phyloP scores from a whole-genome alignment of 2,113 vertebrate species.

The Falcunculus frontatus region DNA sequence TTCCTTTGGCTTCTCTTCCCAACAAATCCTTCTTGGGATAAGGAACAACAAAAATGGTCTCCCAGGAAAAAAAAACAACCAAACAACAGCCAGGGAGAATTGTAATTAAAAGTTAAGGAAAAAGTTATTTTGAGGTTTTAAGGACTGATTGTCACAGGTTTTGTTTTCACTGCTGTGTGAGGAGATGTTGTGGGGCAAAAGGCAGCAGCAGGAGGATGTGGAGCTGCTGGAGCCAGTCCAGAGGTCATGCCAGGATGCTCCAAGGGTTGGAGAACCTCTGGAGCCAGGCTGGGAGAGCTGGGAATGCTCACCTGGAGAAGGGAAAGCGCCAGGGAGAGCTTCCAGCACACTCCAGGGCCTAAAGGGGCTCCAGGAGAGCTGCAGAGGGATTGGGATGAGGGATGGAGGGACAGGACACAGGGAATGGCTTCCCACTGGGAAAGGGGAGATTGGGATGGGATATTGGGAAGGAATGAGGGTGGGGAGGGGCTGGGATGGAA shows the following conservation, averaged over 20 bases:
- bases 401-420: background rate
- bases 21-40: background rate
- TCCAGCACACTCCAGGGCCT: background rate
- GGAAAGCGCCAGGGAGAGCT: background rate
- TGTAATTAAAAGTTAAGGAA: background rate
- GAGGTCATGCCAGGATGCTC: background rate
- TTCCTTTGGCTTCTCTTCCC: background rate
- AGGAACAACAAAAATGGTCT: background rate
- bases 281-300: background rate
- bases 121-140: background rate
- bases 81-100: background rate
- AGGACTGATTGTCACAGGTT: background rate
- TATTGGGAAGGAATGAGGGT: background rate
- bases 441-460: background rate
- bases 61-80: background rate
- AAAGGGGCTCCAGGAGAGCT: background rate
- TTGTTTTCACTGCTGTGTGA: fast-evolving
- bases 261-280: background rate
- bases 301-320: background rate
- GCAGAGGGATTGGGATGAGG: background rate
- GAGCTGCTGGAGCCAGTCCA: background rate
- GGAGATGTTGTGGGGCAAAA: background rate
- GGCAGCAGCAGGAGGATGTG: background rate
- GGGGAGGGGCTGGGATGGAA: background rate
- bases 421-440: background rate